Evolutionary conservation across 1,140 invertebrate genomes (phyloP), one percentile per base, ranked within the genome.

Genomic region (Sarcophaga bullata): DNA sequence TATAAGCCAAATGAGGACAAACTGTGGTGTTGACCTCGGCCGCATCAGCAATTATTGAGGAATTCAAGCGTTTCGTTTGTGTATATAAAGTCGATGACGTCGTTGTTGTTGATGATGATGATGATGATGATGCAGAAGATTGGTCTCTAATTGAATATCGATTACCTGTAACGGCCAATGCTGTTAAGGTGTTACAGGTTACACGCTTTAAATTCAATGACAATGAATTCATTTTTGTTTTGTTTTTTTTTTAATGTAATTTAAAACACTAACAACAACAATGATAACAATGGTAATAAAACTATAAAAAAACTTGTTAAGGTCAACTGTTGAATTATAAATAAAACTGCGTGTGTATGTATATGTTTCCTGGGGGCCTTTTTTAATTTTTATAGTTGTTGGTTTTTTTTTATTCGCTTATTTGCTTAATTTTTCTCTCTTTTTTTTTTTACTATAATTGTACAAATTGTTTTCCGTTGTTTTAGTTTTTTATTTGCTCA

Each of bases 1-100:
- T 49, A n/a, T n/a, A 49, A 11, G 78, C 52, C 6, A 89, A 78
- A 85, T 89, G 88, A 8, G 88, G 88, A 83, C 88, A 89, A 15
- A 11, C 50, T 52, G 50, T 52, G 6, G 8, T 52, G 19, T n/a
- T 68, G 10, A 85, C 84, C 50, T 85, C 72, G 73, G 84, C 81
- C 80, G 83, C 80, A 58, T 85, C 81, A 52, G 85, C 76, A 48
- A 78, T 82, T 19, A n/a, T 37, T 46, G 73, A 54, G 17, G 81
- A 82, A 82, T 78, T 82, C 13, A 68, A 17, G 50, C 73, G 82
- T n/a, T 72, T 58, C 48, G 8, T 73, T 5, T 9, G 54, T 15
- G 8, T 46, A 46, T 49, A 47, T 19, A 58, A 68, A 82, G 47
- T 76, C n/a, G 47, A n/a, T 73, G 46, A 68, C 62, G 25, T n/a